Percentiles rank a stretch among this genome's conserved stretches.
Evolutionary conservation across 2,888 invertebrate species (phyloP).

Genomic region (Vesta saturnalis): DNA sequence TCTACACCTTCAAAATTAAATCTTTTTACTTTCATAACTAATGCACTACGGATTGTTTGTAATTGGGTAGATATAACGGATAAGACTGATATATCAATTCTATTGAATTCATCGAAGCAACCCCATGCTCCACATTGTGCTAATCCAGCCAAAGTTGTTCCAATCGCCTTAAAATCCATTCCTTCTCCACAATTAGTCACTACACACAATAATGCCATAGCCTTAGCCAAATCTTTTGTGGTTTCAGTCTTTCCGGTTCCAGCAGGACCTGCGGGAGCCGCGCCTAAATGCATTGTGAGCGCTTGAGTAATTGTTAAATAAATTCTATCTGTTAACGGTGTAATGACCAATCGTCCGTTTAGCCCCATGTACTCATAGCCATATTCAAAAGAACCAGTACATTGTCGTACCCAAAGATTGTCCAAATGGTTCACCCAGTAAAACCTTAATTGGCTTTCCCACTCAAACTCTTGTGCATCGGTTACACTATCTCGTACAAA

Average conservation of each 20-base stretch:
- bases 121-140: conserved; percentile 95
- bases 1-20: conserved; percentile 76
- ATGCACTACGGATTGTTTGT: conserved; percentile 86
- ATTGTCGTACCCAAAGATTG: conserved; percentile 84
- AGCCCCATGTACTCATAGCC: conserved; percentile 97
- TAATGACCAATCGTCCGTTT: conserved; percentile 90
- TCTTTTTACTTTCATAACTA: conserved; percentile 76
- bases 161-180: conserved; percentile 89
- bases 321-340: conserved; percentile 91
- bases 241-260: conserved; percentile 94
- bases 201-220: conserved; percentile 82
- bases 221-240: conserved; percentile 90
- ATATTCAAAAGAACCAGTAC: conserved; percentile 87
- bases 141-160: conserved; percentile 78
- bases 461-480: conserved; percentile 87
- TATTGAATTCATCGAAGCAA: conserved; percentile 94
- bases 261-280: conserved; percentile 88
- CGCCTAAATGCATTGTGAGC: conserved; percentile 89
- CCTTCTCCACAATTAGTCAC: conserved; percentile 95
- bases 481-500: conserved; percentile 85
- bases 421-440: conserved; percentile 89
- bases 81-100: conserved; percentile 90
- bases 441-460: conserved; percentile 93
- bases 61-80: conserved; percentile 94
- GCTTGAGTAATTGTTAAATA: conserved; percentile 95